These are phyloP conservation scores for Planiliza haematocheilus DNA, from an alignment of 2,113 vertebrate genomes.

Conservation along the genomic window DNA sequence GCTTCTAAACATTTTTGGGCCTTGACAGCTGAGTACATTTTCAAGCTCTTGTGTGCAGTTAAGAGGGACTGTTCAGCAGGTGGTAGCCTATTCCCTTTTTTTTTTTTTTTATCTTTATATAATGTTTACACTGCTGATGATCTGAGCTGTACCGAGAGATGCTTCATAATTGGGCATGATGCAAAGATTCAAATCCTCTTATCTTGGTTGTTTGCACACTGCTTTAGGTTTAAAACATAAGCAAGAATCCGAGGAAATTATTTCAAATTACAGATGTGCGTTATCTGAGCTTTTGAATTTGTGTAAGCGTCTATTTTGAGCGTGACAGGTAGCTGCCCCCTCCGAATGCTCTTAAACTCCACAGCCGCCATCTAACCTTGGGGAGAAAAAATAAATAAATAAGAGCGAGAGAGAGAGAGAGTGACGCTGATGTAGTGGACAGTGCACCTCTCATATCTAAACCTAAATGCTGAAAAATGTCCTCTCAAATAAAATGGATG, in stretches of 20 bases:
- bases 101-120: conserved; percentile 32
- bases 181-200: conserved; percentile 52
- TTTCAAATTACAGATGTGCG: not conserved
- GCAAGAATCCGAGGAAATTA: not conserved
- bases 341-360: conserved; percentile 53
- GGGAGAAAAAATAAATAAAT: conserved; percentile 16
- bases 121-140: conserved; percentile 59
- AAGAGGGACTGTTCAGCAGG: conserved; percentile 26
- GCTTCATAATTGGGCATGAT: conserved; percentile 44
- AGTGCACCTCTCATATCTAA: conserved; percentile 60
- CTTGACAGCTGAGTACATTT: conserved; percentile 21
- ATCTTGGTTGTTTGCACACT: conserved; percentile 47
- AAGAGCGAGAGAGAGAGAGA: conserved; percentile 36
- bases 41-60: conserved; percentile 16
- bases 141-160: conserved; percentile 58
- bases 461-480: conserved; percentile 82
- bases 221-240: conserved; percentile 8
- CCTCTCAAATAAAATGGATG: conserved; percentile 77
- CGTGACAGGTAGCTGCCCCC: conserved; percentile 52
- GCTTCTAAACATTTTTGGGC: conserved; percentile 33
- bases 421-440: conserved; percentile 76
- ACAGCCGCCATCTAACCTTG: conserved; percentile 71
- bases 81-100: no score
- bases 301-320: conserved; percentile 11
- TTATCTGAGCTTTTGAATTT: not conserved